Evolutionary conservation across 2,888 invertebrate species (phyloP).

Genomic region (Oscheius onirici): DNA sequence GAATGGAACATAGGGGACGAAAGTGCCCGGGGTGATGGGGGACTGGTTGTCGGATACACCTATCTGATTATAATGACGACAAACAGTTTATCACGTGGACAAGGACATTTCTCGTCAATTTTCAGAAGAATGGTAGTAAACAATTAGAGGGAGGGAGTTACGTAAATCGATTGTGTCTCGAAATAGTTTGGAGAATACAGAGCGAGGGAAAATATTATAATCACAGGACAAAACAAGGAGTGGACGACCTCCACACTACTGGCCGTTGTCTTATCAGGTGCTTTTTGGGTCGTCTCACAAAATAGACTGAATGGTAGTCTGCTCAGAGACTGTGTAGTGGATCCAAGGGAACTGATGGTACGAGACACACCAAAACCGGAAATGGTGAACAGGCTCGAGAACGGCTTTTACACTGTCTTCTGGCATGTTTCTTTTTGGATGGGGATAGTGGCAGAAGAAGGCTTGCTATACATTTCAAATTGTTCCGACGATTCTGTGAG

Average conservation of each 20-base stretch:
- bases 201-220: not conserved
- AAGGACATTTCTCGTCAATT: too few relatives aligned
- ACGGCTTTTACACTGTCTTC: not conserved
- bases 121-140: too few relatives aligned
- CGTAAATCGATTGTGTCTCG: not conserved
- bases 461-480: too few relatives aligned
- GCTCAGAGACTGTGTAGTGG: not conserved
- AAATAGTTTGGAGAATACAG: not conserved
- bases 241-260: not conserved
- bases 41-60: too few relatives aligned
- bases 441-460: too few relatives aligned
- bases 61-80: too few relatives aligned
- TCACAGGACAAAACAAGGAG: not conserved
- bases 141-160: not conserved
- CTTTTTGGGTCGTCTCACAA: constrained; percentile 18
- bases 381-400: constrained; percentile 1
- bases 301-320: constrained; percentile 23
- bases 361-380: not conserved
- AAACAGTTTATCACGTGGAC: too few relatives aligned
- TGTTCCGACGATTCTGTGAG: too few relatives aligned
- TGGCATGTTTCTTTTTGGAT: too few relatives aligned
- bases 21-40: not conserved
- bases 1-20: not conserved
- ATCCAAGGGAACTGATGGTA: not conserved
- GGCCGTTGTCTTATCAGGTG: not conserved